Conservation (phyloP, 2,113 vertebrate species). For the Monopterus albus region DNA sequence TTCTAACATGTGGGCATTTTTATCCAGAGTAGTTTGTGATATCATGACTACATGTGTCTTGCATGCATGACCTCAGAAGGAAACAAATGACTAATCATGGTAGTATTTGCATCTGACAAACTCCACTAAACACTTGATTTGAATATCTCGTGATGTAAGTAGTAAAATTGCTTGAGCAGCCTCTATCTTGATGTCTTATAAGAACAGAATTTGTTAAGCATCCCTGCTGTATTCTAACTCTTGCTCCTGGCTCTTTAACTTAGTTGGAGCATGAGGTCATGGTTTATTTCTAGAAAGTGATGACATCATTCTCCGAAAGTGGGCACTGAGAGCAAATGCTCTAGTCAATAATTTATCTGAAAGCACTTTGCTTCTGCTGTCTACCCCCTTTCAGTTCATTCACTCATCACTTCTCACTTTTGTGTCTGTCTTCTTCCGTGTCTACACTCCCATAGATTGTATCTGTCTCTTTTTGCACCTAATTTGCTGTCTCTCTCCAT, state of each 20-base stretch:
- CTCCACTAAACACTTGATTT: background rate
- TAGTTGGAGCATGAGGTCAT: conserved; percentile 57
- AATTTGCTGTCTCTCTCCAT: conserved; percentile 23
- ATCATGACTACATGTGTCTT: background rate
- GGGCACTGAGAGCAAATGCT: conserved; percentile 64
- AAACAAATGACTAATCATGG: background rate
- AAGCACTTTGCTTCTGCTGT: conserved; percentile 72
- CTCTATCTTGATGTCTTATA: background rate
- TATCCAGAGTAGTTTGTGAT: background rate
- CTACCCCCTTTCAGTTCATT: conserved; percentile 54
- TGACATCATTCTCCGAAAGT: conserved; percentile 74
- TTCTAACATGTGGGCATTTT: background rate
- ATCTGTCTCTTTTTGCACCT: background rate
- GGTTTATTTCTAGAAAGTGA: conserved; percentile 66
- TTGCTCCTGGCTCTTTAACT: conserved; percentile 37
- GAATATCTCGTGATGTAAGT: background rate
- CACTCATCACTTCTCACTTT: conserved; percentile 29
- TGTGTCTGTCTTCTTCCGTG: conserved; percentile 27
- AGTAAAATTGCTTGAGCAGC: background rate
- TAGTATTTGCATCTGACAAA: background rate
- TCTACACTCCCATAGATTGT: conserved; percentile 24
- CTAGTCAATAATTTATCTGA: conserved; percentile 78
- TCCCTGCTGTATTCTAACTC: background rate
- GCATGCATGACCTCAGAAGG: background rate
- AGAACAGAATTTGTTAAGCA: background rate